Evolutionary conservation across 1,140 invertebrate genomes (phyloP).

Genomic region (Drosophila triauraria): DNA sequence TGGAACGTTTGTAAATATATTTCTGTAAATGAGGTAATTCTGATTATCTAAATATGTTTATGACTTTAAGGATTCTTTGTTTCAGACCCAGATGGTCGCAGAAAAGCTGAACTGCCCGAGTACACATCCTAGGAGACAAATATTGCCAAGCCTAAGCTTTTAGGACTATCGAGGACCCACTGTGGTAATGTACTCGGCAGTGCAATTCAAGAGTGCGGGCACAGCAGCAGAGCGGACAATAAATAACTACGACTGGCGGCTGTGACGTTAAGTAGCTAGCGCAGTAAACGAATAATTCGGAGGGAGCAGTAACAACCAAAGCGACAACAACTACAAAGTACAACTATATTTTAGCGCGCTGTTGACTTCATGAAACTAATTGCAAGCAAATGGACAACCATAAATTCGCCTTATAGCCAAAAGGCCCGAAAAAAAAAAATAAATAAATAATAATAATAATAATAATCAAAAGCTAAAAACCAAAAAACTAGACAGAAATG

Average conservation of each 20-base stretch:
- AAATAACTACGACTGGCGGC: conserved; percentile 43
- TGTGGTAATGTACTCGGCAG: conserved; percentile 6
- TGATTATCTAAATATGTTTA: too few species aligned
- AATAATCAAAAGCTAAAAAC: not conserved
- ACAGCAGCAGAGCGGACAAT: conserved; percentile 40
- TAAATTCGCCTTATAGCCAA: conserved; percentile 40
- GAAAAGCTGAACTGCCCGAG: too few species aligned
- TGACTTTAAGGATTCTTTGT: too few species aligned
- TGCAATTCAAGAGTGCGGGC: conserved; percentile 19
- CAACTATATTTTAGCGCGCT: conserved; percentile 33
- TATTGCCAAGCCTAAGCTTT: too few species aligned
- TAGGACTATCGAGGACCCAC: not conserved
- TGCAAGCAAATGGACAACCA: conserved; percentile 43
- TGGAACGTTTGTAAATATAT: too few species aligned
- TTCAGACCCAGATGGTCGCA: too few species aligned
- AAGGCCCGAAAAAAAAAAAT: conserved; percentile 5
- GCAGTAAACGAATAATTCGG: conserved; percentile 27
- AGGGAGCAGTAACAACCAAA: not conserved
- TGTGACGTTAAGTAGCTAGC: conserved; percentile 60
- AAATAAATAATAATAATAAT: not conserved
- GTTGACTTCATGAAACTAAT: conserved; percentile 52
- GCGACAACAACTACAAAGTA: conserved; percentile 3
- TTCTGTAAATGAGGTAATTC: too few species aligned
- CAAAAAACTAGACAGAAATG: conserved; percentile 4
- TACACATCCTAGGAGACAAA: too few species aligned